A percentile compares a stretch with the other conserved stretches of the same genome.
These are phyloP conservation scores for Aporophyla nigra DNA, from an alignment of 2,888 invertebrate genomes.

Conservation along the genomic window DNA sequence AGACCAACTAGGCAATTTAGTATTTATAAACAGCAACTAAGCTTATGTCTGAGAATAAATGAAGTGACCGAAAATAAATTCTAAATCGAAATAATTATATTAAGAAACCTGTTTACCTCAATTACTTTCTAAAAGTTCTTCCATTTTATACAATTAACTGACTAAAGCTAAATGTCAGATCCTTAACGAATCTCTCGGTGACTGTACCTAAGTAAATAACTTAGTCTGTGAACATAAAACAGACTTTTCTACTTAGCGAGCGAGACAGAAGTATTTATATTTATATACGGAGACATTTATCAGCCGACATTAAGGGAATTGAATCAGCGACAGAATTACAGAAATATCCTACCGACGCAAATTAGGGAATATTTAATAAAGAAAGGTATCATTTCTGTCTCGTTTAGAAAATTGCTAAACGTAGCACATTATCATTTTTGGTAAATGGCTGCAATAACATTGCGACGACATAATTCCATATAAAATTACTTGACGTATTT, in stretches of 20 bases:
- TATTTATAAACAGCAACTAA: neutral
- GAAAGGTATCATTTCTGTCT: slow-evolving; percentile 19
- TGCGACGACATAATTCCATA: slow-evolving; percentile 12
- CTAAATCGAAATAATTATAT: neutral
- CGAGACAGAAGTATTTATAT: slow-evolving; percentile 11
- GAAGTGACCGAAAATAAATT: neutral
- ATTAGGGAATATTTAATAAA: slow-evolving; percentile 56
- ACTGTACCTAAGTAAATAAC: slow-evolving; percentile 23
- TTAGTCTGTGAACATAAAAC: slow-evolving; percentile 32
- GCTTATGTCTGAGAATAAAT: slow-evolving; percentile 1
- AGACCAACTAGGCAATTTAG: neutral
- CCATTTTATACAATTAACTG: slow-evolving; percentile 1
- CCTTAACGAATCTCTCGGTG: slow-evolving; percentile 8
- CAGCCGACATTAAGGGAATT: slow-evolving; percentile 45
- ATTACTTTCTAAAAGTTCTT: slow-evolving; percentile 6
- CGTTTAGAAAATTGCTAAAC: slow-evolving; percentile 37
- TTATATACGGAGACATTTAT: slow-evolving; percentile 26
- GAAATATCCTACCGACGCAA: slow-evolving; percentile 28
- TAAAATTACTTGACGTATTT: slow-evolving; percentile 18
- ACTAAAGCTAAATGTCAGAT: slow-evolving; percentile 18
- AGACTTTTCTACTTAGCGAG: slow-evolving; percentile 33
- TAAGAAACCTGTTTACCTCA: slow-evolving; percentile 1
- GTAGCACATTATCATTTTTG: slow-evolving; percentile 32
- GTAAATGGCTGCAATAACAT: slow-evolving; percentile 20
- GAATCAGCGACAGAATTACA: slow-evolving; percentile 34